Evolutionary conservation across 2,888 invertebrate genomes (phyloP), one percentile per base, ranked within the genome.

Genomic region (Chymomyza fuscimana): DNA sequence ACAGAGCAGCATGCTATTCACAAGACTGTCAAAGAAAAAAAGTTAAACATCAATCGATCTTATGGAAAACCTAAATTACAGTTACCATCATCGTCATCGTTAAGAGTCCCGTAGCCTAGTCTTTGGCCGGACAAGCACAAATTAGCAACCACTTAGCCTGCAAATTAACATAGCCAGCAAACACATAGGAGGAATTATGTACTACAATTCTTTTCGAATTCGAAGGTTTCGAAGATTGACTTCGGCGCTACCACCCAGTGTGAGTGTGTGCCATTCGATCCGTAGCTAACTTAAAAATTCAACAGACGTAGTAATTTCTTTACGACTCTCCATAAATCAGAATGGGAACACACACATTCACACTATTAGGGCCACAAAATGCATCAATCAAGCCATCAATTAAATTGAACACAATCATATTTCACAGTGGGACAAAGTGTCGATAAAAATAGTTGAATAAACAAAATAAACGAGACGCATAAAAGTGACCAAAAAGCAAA

Each of bases 371-470:
- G 7, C 19, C 29, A 64, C 56, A 60, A 62, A 73, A 77, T 73
- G 67, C 77, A 79, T 80, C 81, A 81, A 80, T 80, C 81, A 79
- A 79, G 72, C 63, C 79, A 80, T 81, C 81, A 80, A 80, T 80
- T 80, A 81, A 81, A 80, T 79, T 58, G 77, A 73, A 72, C 63
- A 66, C 72, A 72, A 80, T 81, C 77, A 81, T 79, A 79, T 81
- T 76, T 81, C 73, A 81, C 72, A 70, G 52, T 29, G 56, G 59
- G 69, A 65, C 32, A 16, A 61, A 66, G 67, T 69, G 50, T 60
- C 69, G 25, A 73, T 67, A 64, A 76, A 19, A 58, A 19, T 77
- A 79, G 69, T 70, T 72, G 70, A 72, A 78, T 76, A 80, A 73
- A 83, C 76, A 83, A 50, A 73, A 71, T 75, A 77, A 80, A 82